These are phyloP conservation scores for Forbesichthys papilliferus DNA, from an alignment of 2,113 vertebrate genomes.

Conservation along the genomic window DNA sequence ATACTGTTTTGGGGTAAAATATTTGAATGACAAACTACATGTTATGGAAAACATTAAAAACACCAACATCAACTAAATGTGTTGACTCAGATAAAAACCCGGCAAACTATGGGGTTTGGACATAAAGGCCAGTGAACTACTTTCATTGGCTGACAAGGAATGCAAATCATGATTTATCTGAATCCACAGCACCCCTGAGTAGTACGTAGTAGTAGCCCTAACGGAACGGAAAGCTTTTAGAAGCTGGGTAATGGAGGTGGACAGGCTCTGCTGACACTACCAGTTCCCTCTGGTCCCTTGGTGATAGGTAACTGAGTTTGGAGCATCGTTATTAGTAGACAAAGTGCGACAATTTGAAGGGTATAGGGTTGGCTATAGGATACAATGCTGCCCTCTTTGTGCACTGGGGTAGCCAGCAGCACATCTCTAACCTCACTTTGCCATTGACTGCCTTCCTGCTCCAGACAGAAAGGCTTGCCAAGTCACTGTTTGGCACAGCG, in stretches of 20 bases:
- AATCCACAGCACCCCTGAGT: background rate
- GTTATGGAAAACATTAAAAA: too few species aligned
- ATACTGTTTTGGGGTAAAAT: background rate
- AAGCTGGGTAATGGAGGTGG: constrained; percentile 24
- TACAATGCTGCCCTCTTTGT: constrained; percentile 46
- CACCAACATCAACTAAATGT: background rate
- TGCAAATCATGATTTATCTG: constrained; percentile 4
- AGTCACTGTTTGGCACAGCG: constrained; percentile 53
- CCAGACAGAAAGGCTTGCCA: constrained; percentile 49
- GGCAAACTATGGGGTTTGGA: background rate
- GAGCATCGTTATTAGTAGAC: constrained; percentile 27
- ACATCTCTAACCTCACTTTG: constrained; percentile 45
- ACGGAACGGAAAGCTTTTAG: constrained; percentile 21
- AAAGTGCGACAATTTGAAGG: constrained; percentile 47
- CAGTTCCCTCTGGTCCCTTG: constrained; percentile 2
- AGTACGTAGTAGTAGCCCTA: background rate
- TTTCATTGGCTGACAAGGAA: background rate
- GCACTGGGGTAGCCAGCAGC: constrained; percentile 47
- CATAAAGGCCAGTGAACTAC: background rate
- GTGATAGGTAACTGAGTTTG: constrained; percentile 30
- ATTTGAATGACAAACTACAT: too few species aligned
- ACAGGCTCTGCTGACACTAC: constrained; percentile 17
- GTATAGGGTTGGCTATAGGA: constrained; percentile 30
- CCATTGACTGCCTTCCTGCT: constrained; percentile 37
- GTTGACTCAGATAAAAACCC: constrained; percentile 3